Percentiles rank a stretch among this genome's conserved stretches.
Conservation (phyloP, 2,888 invertebrate genomes). For the Andrena chrysosceles region DNA sequence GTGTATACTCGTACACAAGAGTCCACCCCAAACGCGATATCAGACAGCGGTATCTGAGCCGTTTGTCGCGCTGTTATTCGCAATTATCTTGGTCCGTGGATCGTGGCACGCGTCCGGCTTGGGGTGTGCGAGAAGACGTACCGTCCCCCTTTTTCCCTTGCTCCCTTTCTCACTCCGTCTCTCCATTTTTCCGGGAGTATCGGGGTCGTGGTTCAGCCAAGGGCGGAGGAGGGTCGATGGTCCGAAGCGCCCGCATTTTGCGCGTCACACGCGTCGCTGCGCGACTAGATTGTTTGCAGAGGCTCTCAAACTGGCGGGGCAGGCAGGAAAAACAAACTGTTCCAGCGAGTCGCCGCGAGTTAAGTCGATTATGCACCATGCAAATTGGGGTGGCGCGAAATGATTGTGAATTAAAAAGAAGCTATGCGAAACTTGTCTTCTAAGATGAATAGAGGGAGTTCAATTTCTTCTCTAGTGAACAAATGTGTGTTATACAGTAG, state of each 20-base stretch:
- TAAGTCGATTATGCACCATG: constrained; percentile 47
- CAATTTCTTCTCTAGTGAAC: background rate
- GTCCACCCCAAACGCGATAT: constrained; percentile 67
- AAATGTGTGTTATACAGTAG: no score
- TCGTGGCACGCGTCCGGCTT: constrained; percentile 81
- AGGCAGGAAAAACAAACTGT: constrained; percentile 68
- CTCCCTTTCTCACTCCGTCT: constrained; percentile 43
- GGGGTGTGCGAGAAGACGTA: constrained; percentile 63
- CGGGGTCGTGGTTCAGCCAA: constrained; percentile 60
- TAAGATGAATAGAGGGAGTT: constrained; percentile 12
- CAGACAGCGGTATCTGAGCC: constrained; percentile 76
- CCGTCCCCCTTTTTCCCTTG: constrained; percentile 20
- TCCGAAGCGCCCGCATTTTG: constrained; percentile 84
- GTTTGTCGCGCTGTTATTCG: constrained; percentile 84
- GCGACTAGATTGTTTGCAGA: constrained; percentile 85
- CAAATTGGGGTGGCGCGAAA: constrained; percentile 6
- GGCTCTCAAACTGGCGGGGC: constrained; percentile 80
- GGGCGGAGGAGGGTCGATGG: constrained; percentile 81
- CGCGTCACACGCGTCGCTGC: constrained; percentile 85
- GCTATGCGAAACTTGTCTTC: background rate
- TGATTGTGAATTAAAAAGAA: background rate
- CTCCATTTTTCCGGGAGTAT: constrained; percentile 62
- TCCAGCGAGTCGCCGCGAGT: constrained; percentile 27
- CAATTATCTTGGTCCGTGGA: constrained; percentile 83
- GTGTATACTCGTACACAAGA: constrained; percentile 28